Percentiles rank a stretch among this genome's conserved stretches.
Conservation (phyloP, 2,888 invertebrate genomes). For the Callosobruchus maculatus region DNA sequence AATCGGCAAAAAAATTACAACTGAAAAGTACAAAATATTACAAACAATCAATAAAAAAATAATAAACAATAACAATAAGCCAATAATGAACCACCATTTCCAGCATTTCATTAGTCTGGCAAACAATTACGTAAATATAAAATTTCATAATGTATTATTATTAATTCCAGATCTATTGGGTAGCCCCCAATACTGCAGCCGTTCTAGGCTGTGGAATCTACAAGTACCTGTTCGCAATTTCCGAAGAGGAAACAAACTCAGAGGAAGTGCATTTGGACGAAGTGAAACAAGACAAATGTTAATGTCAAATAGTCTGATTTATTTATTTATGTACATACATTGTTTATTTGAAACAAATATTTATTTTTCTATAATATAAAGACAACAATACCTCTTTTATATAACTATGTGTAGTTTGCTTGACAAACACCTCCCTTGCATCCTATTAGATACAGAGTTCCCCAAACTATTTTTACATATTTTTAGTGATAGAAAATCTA, state of each 20-base stretch:
- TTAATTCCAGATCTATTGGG: constrained; percentile 43
- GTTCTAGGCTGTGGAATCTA: constrained; percentile 39
- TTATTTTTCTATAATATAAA: background rate
- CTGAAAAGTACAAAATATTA: too few relatives aligned
- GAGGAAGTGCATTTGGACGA: constrained; percentile 14
- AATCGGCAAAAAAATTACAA: too few relatives aligned
- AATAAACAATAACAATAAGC: too few relatives aligned
- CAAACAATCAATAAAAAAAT: too few relatives aligned
- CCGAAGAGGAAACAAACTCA: constrained; percentile 13
- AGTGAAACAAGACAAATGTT: constrained; percentile 12
- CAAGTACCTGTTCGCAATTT: constrained; percentile 31
- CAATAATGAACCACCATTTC: too few relatives aligned
- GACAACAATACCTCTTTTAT: background rate
- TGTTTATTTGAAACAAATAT: background rate
- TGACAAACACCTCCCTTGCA: too few relatives aligned
- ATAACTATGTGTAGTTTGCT: too few relatives aligned
- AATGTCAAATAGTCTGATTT: background rate
- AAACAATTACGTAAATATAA: too few relatives aligned
- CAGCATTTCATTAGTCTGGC: too few relatives aligned
- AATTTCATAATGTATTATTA: background rate
- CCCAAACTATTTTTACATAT: too few relatives aligned
- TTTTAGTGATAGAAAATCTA: too few relatives aligned
- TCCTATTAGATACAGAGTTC: too few relatives aligned
- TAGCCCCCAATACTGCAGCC: constrained; percentile 43
- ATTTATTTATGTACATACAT: background rate